These are phyloP conservation scores for Calephelis virginiensis DNA, from an alignment of 1,140 invertebrate genomes.

Conservation along the genomic window DNA sequence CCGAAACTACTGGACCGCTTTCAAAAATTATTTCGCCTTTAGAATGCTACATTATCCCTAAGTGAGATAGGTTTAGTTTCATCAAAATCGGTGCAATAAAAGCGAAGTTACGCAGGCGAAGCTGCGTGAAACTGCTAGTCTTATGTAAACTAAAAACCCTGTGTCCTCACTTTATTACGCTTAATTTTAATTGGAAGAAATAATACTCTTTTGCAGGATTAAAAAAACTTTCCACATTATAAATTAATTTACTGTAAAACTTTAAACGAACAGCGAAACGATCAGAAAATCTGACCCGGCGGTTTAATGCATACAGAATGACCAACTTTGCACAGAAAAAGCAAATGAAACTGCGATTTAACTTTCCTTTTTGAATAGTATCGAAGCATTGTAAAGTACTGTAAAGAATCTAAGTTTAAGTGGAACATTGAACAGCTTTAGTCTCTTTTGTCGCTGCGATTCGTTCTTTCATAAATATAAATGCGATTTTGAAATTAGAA, in stretches of 20 bases:
- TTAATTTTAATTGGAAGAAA: too few relatives aligned
- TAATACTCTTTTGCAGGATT: not conserved
- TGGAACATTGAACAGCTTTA: constrained; percentile 17
- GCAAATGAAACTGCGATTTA: constrained; percentile 3
- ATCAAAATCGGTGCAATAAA: too few relatives aligned
- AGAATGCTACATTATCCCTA: too few relatives aligned
- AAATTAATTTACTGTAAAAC: constrained; percentile 13
- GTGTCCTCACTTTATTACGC: too few relatives aligned
- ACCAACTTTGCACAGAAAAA: constrained; percentile 6
- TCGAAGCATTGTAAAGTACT: constrained; percentile 9
- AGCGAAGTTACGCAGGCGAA: too few relatives aligned
- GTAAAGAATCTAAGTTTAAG: constrained; percentile 15
- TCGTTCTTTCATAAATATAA: not conserved
- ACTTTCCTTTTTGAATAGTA: not conserved
- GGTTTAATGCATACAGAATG: constrained; percentile 13
- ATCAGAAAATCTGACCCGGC: constrained; percentile 9
- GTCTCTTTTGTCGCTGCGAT: not conserved
- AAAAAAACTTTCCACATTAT: constrained; percentile 16
- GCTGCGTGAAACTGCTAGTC: too few relatives aligned
- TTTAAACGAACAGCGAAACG: constrained; percentile 14
- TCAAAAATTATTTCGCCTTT: too few relatives aligned
- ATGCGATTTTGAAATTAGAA: not conserved
- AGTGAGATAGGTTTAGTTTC: too few relatives aligned
- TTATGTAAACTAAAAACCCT: too few relatives aligned
- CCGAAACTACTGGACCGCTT: too few relatives aligned